Conservation (phyloP, 2,888 invertebrate species). For the Serrognathus titanus region DNA sequence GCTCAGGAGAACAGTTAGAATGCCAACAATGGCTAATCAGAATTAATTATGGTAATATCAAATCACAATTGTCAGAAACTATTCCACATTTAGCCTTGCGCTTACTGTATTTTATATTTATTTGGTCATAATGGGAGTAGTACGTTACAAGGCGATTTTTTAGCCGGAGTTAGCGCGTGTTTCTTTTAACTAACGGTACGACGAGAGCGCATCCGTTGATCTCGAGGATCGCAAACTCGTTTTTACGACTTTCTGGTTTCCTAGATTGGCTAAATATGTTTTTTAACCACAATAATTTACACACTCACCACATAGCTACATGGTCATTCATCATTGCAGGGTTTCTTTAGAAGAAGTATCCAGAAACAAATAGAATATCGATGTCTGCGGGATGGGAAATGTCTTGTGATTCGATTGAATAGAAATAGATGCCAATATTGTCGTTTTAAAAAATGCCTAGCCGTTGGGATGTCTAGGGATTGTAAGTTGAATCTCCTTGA, state of each 20-base stretch:
- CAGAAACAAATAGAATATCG: constrained; percentile 96
- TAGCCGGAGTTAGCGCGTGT: neutral
- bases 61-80: neutral
- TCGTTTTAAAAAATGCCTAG: constrained; percentile 93
- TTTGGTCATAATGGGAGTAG: neutral
- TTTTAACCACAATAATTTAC: constrained; percentile 3
- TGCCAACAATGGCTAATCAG: no score
- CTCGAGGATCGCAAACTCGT: neutral
- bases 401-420: constrained; percentile 88
- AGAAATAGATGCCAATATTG: constrained; percentile 95
- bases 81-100: neutral
- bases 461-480: constrained; percentile 95
- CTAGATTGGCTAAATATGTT: constrained; percentile 23
- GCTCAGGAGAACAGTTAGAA: no score
- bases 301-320: neutral
- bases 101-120: neutral
- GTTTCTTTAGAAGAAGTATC: constrained; percentile 92
- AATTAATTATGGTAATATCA: neutral
- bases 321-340: constrained; percentile 57
- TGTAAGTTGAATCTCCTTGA: constrained; percentile 66
- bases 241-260: constrained; percentile 16
- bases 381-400: constrained; percentile 90
- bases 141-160: neutral
- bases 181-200: neutral
- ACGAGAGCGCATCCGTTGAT: neutral